These are phyloP conservation scores for Cremastinae sp. DNA, from an alignment of 2,888 invertebrate species.

Conservation along the genomic window DNA sequence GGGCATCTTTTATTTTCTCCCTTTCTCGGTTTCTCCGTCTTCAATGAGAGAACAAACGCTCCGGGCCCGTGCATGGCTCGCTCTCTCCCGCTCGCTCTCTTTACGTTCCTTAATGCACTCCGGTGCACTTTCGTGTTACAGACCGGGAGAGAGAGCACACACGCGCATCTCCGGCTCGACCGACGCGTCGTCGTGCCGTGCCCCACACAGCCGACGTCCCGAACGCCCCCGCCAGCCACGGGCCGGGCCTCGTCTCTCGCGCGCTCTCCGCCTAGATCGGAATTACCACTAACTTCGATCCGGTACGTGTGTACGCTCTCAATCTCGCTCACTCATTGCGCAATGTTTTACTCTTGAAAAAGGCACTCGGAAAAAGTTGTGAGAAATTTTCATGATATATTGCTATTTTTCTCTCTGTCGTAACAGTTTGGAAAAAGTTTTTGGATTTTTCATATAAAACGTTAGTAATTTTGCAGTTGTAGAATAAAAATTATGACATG, in stretches of 20 bases:
- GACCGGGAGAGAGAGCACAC: neutral
- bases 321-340: neutral
- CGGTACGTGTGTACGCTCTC: neutral
- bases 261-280: conserved; percentile 27
- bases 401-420: too few relatives aligned
- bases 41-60: conserved; percentile 25
- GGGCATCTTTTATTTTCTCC: neutral
- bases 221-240: conserved; percentile 60
- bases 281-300: conserved; percentile 14
- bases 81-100: conserved; percentile 20
- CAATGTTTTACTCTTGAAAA: too few relatives aligned
- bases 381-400: too few relatives aligned
- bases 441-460: too few relatives aligned
- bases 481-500: too few relatives aligned
- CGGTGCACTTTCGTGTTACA: conserved; percentile 18
- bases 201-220: conserved; percentile 38
- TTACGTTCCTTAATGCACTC: conserved; percentile 54
- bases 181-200: conserved; percentile 30
- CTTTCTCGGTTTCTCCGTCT: neutral
- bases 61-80: conserved; percentile 19
- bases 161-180: conserved; percentile 43
- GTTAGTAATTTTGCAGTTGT: too few relatives aligned
- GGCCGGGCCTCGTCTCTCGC: too few relatives aligned
- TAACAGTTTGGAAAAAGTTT: too few relatives aligned
- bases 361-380: too few relatives aligned